Percentiles rank a stretch among this genome's conserved stretches.
Evolutionary conservation across 35 echinoderm and acorn worm genomes (phyloP).

Genomic region (Patiria miniata): DNA sequence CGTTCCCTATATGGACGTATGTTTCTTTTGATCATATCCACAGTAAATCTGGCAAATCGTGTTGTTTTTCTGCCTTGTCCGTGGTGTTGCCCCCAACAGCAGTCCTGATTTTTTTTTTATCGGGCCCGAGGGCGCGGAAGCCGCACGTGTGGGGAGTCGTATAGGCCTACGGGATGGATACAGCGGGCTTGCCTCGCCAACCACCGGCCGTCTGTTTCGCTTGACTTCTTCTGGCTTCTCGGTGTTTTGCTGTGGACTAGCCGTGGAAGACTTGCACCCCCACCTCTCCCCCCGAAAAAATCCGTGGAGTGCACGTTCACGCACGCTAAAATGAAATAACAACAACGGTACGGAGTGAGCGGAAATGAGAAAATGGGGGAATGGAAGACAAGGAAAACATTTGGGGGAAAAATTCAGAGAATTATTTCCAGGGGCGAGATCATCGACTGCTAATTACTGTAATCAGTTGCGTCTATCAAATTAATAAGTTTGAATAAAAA

Average conservation of each 20-base stretch:
- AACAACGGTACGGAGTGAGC: neutral
- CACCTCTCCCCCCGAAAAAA: no score
- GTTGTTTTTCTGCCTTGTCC: conserved; percentile 8
- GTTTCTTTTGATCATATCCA: neutral
- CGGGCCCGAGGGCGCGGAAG: conserved; percentile 17
- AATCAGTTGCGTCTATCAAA: neutral
- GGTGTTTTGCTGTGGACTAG: neutral
- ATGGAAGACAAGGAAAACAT: neutral
- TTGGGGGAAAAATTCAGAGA: neutral
- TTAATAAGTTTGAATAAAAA: conserved; percentile 3
- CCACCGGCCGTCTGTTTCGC: neutral
- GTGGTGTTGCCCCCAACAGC: neutral
- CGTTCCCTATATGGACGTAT: no score
- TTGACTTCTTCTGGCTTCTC: neutral
- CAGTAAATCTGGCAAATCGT: neutral
- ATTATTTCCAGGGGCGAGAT: neutral
- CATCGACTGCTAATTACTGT: neutral
- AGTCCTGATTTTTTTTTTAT: neutral
- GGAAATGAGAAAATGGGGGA: conserved; percentile 28
- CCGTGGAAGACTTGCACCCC: no score
- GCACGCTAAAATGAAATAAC: conserved; percentile 24
- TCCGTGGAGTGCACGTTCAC: neutral
- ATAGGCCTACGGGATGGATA: no score
- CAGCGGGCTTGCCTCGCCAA: neutral
- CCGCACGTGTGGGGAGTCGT: neutral